Base-by-base conservation (phyloP, 2,888 invertebrate species). In the Drosophila anomalata region DNA sequence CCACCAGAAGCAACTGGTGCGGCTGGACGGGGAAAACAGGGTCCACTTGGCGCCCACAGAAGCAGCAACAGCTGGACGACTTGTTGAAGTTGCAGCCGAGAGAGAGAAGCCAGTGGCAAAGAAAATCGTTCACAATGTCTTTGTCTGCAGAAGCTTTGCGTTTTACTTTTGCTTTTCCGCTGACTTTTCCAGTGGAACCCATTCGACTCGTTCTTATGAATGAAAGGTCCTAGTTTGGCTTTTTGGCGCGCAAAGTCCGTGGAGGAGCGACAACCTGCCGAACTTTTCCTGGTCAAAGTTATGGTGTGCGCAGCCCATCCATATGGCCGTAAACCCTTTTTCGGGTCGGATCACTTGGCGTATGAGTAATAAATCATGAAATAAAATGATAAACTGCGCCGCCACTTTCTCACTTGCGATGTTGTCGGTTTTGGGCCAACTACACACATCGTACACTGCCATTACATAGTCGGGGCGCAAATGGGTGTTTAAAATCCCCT, bases 1-100 rank as follows among this genome's bases (percentile, higher is more conserved):
- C 82, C 86, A 79, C 78, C 44, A 36, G 60, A 71, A 82, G 82
- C 86, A 87, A 87, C 83, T 79, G 70, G 86, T 79, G 78, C 47
- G 65, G 31, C 24, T 42, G 61, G 61, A 3, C 11, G 33, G 14
- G 42, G 9, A 17, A 9, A 57, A 59, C 58, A 51, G 48, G 50
- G 42, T 72, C 78, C 84, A 80, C 74, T 17, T 63, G 63, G 20
- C 52, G 59, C 81, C 83, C 86, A 85, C 77, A 71, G 20, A 12
- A 20, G 17, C 31, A 54, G 36, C 36, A 67, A 72, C 80, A 84
- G 87, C 87, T 87, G 81, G 33, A 8, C 17, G 58, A 87, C 82
- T 82, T 83, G 79, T 84, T 87, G 82, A 85, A 63, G 48, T 36
- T 73, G 75, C 79, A 70, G 67, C 74, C 24, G 41, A 12, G 14